Evolutionary conservation across 2,113 vertebrate species (phyloP).

Genomic region (Stictonetta naevosa): DNA sequence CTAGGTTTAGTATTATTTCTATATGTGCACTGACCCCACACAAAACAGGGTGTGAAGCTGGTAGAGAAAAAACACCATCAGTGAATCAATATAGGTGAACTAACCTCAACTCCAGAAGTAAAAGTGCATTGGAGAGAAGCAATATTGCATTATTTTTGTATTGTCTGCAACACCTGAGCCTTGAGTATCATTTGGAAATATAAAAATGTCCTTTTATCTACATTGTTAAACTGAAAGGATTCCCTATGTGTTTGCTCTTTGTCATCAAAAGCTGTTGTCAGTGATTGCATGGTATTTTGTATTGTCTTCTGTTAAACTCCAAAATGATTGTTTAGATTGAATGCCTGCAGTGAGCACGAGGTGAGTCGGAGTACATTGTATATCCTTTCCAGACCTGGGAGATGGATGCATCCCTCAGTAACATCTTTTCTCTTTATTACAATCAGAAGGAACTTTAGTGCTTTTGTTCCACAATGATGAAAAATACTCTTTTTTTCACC

Average conservation of each 20-base stretch:
- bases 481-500: not conserved
- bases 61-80: conserved; percentile 14
- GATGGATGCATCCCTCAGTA: not conserved
- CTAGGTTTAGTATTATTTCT: conserved; percentile 23
- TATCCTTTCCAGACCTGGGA: not conserved
- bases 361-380: not conserved
- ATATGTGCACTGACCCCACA: not conserved
- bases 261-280: conserved; percentile 4
- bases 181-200: conserved; percentile 47
- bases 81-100: conserved; percentile 57
- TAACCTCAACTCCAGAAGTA: conserved; percentile 17
- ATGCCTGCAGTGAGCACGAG: not conserved
- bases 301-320: conserved; percentile 23
- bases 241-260: conserved; percentile 14
- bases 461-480: conserved; percentile 34
- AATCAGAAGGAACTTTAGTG: not conserved
- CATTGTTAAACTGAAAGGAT: conserved; percentile 14
- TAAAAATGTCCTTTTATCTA: conserved; percentile 49
- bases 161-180: conserved; percentile 37
- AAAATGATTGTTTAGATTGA: conserved; percentile 35
- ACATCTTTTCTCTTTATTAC: not conserved
- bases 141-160: conserved; percentile 45
- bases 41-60: not conserved
- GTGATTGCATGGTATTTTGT: not conserved
- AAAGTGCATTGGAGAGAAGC: conserved; percentile 30